A percentile compares a stretch with the other conserved stretches of the same genome.
phyloP scores from a whole-genome alignment of 2,888 invertebrate genomes.

The Diarsia dahlii region DNA sequence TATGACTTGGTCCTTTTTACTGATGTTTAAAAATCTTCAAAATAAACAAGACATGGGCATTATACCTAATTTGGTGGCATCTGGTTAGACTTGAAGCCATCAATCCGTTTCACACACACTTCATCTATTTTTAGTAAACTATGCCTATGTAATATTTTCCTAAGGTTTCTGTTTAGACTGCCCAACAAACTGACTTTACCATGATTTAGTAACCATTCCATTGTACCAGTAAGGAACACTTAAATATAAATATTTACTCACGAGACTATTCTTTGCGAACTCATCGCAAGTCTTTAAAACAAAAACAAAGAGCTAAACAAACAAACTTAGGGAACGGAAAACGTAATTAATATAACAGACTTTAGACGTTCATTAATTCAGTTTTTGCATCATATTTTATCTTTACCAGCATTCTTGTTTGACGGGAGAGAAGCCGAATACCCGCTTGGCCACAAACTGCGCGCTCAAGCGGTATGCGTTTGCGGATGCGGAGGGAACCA shows the following conservation, averaged over 20 bases:
- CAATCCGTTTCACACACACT: too few species aligned
- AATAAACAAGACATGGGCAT: not conserved
- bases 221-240: not conserved
- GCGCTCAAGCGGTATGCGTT: not conserved
- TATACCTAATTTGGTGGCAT: too few species aligned
- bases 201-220: not conserved
- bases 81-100: too few species aligned
- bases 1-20: not conserved
- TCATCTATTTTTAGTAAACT: too few species aligned
- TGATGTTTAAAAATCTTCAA: not conserved
- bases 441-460: not conserved
- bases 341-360: constrained; percentile 65
- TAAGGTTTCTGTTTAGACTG: too few species aligned
- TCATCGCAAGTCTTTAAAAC: constrained; percentile 42
- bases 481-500: not conserved
- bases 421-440: constrained; percentile 48
- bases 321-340: constrained; percentile 60
- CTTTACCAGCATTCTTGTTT: constrained; percentile 58
- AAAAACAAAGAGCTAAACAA: constrained; percentile 57
- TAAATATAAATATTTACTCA: constrained; percentile 33
- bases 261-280: constrained; percentile 38
- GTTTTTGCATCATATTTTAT: constrained; percentile 69
- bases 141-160: too few species aligned
- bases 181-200: not conserved
- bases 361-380: constrained; percentile 66